Percentiles rank a stretch among this genome's conserved stretches.
phyloP scores from a whole-genome alignment of 2,888 invertebrate species.

The Limnephilus auricula region DNA sequence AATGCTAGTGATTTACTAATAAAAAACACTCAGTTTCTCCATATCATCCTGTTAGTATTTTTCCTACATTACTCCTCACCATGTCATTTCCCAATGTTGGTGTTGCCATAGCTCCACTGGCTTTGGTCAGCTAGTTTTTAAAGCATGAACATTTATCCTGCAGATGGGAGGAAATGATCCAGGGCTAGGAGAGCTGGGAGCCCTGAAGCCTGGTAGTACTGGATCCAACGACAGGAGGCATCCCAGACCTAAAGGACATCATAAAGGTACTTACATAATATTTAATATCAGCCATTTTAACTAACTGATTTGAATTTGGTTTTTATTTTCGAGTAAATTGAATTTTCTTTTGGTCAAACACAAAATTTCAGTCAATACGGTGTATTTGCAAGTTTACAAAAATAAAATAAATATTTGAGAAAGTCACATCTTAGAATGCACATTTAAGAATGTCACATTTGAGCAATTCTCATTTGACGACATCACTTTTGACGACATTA shows the following conservation, averaged over 20 bases:
- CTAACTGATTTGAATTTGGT: neutral
- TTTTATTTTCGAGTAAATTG: neutral
- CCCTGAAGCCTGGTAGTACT: neutral
- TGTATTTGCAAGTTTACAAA: neutral
- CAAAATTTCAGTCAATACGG: neutral
- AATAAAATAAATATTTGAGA: neutral
- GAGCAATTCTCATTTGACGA: too few relatives aligned
- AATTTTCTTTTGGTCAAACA: neutral
- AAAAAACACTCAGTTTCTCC: too few relatives aligned
- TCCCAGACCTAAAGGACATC: constrained; percentile 50
- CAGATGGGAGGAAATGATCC: constrained; percentile 31
- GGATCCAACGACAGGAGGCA: constrained; percentile 40
- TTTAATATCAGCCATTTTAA: neutral
- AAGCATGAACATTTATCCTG: neutral
- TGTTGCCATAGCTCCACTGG: neutral
- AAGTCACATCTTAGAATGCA: too few relatives aligned
- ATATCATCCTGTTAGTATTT: too few relatives aligned
- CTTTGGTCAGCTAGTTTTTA: neutral
- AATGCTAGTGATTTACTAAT: too few relatives aligned
- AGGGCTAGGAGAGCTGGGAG: constrained; percentile 21
- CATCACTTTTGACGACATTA: too few relatives aligned
- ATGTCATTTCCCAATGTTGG: neutral
- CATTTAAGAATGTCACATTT: too few relatives aligned
- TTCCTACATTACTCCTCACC: too few relatives aligned
- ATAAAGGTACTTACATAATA: constrained; percentile 23